Conservation (phyloP, 2,888 invertebrate genomes). For the Penaeus monodon region DNA sequence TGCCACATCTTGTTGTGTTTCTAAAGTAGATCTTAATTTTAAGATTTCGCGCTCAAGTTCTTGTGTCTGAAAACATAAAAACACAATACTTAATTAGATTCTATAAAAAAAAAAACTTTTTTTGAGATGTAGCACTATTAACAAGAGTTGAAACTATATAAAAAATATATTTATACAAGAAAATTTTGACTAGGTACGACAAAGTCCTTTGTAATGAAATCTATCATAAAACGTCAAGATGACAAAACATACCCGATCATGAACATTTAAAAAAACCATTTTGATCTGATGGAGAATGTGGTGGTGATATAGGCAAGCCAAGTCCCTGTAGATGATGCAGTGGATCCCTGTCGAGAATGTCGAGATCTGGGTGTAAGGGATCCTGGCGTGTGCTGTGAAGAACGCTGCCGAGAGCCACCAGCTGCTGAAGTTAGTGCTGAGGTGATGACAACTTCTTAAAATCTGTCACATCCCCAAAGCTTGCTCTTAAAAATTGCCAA, state of each 20-base stretch:
- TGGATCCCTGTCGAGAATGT: conserved; percentile 51
- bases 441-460: conserved; percentile 61
- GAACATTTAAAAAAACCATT: not conserved
- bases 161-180: too few species aligned
- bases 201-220: too few species aligned
- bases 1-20: conserved; percentile 61
- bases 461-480: conserved; percentile 61
- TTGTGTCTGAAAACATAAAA: conserved; percentile 23
- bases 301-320: conserved; percentile 35
- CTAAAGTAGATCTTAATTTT: conserved; percentile 55
- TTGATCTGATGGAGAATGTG: conserved; percentile 37
- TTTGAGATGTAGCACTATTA: too few species aligned
- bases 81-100: not conserved
- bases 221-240: too few species aligned
- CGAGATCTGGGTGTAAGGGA: conserved; percentile 41
- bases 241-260: conserved; percentile 35
- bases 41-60: conserved; percentile 53
- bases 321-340: conserved; percentile 44
- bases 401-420: conserved; percentile 60
- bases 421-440: conserved; percentile 31
- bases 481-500: conserved; percentile 61
- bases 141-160: too few species aligned
- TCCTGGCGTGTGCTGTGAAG: conserved; percentile 59
- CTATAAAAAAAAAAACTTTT: too few species aligned
- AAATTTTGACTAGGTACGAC: too few species aligned